These are phyloP conservation scores for Bombus cullumanus DNA, from an alignment of 1,140 invertebrate genomes.

Conservation along the genomic window DNA sequence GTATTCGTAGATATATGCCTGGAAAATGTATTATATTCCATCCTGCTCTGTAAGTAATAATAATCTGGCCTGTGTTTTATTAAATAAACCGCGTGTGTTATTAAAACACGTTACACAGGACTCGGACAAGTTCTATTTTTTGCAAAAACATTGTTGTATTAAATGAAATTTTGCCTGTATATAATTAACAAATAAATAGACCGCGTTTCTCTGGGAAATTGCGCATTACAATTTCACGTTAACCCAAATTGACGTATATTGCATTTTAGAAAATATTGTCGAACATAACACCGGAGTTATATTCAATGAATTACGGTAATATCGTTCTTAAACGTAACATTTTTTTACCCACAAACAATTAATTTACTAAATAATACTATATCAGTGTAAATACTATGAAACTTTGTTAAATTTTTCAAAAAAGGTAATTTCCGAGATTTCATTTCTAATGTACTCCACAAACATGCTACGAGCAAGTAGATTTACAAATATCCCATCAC, in stretches of 20 bases:
- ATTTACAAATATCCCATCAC: conserved; percentile 49
- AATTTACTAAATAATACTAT: no score
- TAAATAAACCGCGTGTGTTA: neutral
- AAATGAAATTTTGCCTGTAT: neutral
- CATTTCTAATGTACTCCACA: neutral
- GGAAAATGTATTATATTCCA: neutral
- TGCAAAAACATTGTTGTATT: no score
- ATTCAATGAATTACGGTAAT: neutral
- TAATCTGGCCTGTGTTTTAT: neutral
- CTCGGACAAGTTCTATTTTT: no score
- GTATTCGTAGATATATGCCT: neutral
- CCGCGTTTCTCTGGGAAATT: neutral
- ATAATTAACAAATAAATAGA: neutral
- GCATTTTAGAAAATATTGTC: neutral
- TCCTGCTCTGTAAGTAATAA: neutral
- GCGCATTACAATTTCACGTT: neutral
- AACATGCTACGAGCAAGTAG: conserved; percentile 31
- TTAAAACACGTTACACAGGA: neutral
- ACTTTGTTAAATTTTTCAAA: no score
- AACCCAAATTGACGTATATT: neutral
- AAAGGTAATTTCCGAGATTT: neutral
- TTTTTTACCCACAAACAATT: no score
- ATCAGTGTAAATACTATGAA: no score
- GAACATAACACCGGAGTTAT: neutral
- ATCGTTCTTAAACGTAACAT: neutral